Base-by-base conservation (phyloP, 2,113 vertebrate genomes). In the Electrona antarctica region DNA sequence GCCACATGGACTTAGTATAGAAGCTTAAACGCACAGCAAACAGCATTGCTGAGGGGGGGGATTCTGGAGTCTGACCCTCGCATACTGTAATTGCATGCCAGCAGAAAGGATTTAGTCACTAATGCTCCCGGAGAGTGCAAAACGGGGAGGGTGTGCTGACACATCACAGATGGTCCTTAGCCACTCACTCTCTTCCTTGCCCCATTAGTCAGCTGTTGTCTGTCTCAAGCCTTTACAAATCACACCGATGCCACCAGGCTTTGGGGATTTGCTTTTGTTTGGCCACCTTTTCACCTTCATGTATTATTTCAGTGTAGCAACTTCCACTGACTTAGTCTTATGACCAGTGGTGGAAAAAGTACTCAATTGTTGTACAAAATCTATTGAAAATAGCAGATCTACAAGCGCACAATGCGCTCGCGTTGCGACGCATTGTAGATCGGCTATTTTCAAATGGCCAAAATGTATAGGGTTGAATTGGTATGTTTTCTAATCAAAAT, bases 51-150 rank as follows among this genome's bases (percentile, higher is more conserved):
- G 76, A 21, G 21, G 70, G 71, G 29, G 71, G 66, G 68, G 72
- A 75, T 74, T 85, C 79, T 85, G 75, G 74, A 81, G 84, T 83
- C 86, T 83, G 83, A 89, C 90, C 88, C 77, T n/a, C 48, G 73
- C 58, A 41, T 41, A 41, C 33, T 41, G 77, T 90, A 91, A 90
- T 90, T 91, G 90, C 90, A 82, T 88, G 88, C 88, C 90, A 90
- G 89, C 90, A 87, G 85, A 90, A 92, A 91, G 88, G 90, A 91
- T 91, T 91, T 91, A 82, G 78, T 74, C 80, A 66, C 80, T 90
- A 92, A 93, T 91, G 88, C 87, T 89, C 88, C 78, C 72, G 82
- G 80, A 81, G 78, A 60, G 79, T 11, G n/a, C n/a, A 28, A 68
- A 21, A 45, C 15, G 60, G 64, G 60, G 59, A 62, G 76, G 57